Evolutionary conservation across 2,113 vertebrate species (phyloP).

Genomic region (Nestor notabilis): DNA sequence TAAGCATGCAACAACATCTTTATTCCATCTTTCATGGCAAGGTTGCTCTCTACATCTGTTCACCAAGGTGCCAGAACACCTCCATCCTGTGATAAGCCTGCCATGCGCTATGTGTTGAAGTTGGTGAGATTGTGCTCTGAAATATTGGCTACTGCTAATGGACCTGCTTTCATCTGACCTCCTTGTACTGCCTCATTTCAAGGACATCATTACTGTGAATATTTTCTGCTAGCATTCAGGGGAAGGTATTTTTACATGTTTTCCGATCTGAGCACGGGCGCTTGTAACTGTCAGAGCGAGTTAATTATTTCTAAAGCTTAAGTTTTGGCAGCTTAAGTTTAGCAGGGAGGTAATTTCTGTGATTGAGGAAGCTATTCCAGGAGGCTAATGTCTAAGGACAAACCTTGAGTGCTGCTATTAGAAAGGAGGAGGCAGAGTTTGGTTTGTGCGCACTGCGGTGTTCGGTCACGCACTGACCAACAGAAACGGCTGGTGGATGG

Average conservation of each 20-base stretch:
- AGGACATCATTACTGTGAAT: not conserved
- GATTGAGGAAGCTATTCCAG: not conserved
- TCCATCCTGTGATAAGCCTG: not conserved
- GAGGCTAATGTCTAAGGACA: not conserved
- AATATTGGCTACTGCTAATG: not conserved
- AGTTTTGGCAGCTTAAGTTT: not conserved
- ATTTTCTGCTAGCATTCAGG: too few species aligned
- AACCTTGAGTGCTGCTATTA: not conserved
- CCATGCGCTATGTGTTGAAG: not conserved
- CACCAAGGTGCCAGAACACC: not conserved
- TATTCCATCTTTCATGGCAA: not conserved
- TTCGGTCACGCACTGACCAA: fast-evolving
- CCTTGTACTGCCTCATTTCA: not conserved
- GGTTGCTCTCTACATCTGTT: not conserved
- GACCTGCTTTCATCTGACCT: not conserved
- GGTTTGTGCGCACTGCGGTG: not conserved
- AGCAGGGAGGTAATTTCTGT: not conserved
- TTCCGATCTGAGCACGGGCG: fast-evolving
- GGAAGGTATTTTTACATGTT: not conserved
- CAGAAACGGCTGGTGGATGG: fast-evolving
- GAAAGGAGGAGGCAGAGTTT: not conserved
- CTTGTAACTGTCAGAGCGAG: not conserved
- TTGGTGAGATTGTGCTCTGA: not conserved
- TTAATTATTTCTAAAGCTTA: not conserved
- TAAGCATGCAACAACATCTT: not conserved